Evolutionary conservation across 2,797 vertebrate species (phyloP).

Genomic region (Eremophila alpestris): DNA sequence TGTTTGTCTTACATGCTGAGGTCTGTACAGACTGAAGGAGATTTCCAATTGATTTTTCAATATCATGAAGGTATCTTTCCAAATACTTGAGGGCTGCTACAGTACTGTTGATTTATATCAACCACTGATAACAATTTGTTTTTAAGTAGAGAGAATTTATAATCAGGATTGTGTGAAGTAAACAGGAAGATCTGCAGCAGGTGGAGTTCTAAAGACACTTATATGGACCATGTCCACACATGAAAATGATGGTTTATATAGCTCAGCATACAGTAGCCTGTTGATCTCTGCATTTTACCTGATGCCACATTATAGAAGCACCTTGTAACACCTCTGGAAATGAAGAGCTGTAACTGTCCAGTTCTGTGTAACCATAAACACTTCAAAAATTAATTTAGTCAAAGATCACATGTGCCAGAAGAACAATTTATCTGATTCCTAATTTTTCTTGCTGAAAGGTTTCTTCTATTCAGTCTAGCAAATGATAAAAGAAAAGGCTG

Average conservation of each 20-base stretch:
- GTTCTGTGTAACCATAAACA: neutral
- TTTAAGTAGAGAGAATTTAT: neutral
- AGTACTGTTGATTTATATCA: neutral
- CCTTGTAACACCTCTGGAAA: neutral
- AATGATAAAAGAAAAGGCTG: neutral
- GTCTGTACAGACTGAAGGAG: neutral
- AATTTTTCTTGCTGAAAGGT: neutral
- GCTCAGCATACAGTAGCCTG: neutral
- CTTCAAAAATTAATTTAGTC: neutral
- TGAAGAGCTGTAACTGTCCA: neutral
- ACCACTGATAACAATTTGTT: neutral
- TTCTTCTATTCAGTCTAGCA: neutral
- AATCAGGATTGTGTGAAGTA: neutral
- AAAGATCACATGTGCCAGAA: neutral
- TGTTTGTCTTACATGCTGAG: neutral
- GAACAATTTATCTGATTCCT: neutral
- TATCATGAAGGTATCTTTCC: neutral
- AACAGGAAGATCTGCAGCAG: neutral
- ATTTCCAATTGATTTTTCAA: constrained; percentile 15
- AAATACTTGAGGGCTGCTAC: neutral
- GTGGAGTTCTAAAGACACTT: neutral
- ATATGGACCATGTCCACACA: neutral
- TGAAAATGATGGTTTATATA: neutral
- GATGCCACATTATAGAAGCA: neutral
- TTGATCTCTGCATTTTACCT: neutral